Conservation (phyloP, 2,888 invertebrate species). For the Eupithecia dodoneata region DNA sequence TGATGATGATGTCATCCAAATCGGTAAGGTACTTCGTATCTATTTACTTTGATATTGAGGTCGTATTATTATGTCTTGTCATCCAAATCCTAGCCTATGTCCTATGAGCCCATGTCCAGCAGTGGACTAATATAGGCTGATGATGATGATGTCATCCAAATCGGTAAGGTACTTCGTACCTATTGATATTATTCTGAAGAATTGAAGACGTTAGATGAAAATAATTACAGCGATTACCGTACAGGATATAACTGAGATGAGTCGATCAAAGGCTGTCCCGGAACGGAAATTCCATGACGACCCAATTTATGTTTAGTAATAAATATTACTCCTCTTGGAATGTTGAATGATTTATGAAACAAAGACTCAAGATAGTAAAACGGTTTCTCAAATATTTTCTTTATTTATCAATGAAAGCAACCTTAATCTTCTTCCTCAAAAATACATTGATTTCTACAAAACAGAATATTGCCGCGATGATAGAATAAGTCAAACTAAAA, state of each 20-base stretch:
- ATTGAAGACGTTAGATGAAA: slow-evolving; percentile 50
- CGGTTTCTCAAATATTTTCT: too few species aligned
- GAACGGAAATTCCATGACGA: slow-evolving; percentile 47
- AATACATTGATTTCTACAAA: not conserved
- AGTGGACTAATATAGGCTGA: too few species aligned
- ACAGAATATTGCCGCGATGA: not conserved
- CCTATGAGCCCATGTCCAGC: too few species aligned
- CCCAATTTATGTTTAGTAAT: slow-evolving; percentile 41
- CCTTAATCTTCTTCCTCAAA: too few species aligned
- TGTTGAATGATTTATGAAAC: not conserved
- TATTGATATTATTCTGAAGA: not conserved
- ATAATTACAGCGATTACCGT: slow-evolving; percentile 51
- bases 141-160: not conserved
- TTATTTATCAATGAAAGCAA: too few species aligned
- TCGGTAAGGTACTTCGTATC: not conserved
- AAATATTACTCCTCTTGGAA: not conserved
- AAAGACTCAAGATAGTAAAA: not conserved
- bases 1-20: not conserved
- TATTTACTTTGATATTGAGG: not conserved
- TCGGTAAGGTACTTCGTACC: not conserved
- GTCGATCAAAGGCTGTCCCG: slow-evolving; percentile 47
- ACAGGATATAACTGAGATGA: slow-evolving; percentile 62
- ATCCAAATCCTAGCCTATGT: too few species aligned
- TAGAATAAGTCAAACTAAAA: too few species aligned
- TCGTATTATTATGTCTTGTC: too few species aligned